Percentiles rank a stretch among this genome's conserved stretches.
Evolutionary conservation across 2,888 invertebrate species (phyloP).

Genomic region (Nebria salina): DNA sequence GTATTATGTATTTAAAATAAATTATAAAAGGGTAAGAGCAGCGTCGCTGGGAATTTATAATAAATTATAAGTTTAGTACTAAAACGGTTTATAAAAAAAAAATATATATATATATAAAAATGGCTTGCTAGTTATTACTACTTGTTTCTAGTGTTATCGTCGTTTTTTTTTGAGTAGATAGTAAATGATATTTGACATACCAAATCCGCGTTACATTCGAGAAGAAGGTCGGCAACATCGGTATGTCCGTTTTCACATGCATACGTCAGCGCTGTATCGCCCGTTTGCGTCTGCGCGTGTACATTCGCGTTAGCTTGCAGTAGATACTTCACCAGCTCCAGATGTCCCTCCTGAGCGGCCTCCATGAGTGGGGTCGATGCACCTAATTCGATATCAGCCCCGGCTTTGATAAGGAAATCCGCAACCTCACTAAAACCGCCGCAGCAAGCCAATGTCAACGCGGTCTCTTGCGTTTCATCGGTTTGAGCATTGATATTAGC

Average conservation of each 20-base stretch:
- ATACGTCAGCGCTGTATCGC: constrained; percentile 95
- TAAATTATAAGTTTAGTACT: no score
- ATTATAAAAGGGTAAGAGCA: no score
- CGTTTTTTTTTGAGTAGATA: not conserved
- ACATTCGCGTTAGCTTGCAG: constrained; percentile 88
- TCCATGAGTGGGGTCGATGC: constrained; percentile 98
- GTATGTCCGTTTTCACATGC: constrained; percentile 99
- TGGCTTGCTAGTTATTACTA: no score
- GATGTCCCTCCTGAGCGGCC: constrained; percentile 97
- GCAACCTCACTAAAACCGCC: constrained; percentile 96
- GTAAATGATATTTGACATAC: constrained; percentile 59
- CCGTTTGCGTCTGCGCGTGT: constrained; percentile 93
- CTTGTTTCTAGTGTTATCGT: not conserved
- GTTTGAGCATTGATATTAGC: constrained; percentile 98
- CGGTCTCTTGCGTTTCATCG: constrained; percentile 98
- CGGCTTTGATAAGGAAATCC: constrained; percentile 93
- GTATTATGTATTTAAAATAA: no score
- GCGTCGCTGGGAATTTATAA: no score
- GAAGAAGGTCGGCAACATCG: constrained; percentile 91
- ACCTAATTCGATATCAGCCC: constrained; percentile 93
- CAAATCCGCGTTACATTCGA: constrained; percentile 90
- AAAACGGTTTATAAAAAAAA: no score
- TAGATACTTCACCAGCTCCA: constrained; percentile 90
- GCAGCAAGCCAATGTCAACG: constrained; percentile 92
- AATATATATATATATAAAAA: no score